These are phyloP conservation scores for Cryptophagus acutangulus DNA, from an alignment of 2,888 invertebrate species.

Conservation along the genomic window DNA sequence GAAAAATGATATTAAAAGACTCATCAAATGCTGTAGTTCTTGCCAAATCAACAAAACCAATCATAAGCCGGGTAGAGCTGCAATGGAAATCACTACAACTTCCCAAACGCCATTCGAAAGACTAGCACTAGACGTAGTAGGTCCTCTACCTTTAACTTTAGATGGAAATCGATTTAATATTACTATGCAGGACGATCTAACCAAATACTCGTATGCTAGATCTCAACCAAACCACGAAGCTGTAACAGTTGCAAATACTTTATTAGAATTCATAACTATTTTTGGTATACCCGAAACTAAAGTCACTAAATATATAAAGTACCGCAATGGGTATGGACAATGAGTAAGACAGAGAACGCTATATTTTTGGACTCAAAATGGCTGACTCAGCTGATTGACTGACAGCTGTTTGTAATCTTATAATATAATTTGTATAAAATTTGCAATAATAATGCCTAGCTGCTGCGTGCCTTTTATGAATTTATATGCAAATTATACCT, in stretches of 20 bases:
- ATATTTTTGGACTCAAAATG: too few species aligned
- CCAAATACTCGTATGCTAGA: constrained; percentile 31
- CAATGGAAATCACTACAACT: too few species aligned
- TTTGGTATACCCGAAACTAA: constrained; percentile 38
- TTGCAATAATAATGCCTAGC: too few species aligned
- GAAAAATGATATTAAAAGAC: not conserved
- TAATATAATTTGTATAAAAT: too few species aligned
- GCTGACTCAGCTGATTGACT: too few species aligned
- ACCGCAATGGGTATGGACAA: too few species aligned
- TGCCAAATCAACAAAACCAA: constrained; percentile 1
- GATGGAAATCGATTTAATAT: constrained; percentile 24
- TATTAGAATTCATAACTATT: constrained; percentile 33
- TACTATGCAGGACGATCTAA: constrained; percentile 29
- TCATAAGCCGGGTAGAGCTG: too few species aligned
- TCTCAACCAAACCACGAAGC: constrained; percentile 29
- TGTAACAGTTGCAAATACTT: constrained; percentile 28
- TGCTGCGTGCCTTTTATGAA: too few species aligned
- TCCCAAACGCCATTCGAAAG: constrained; percentile 29
- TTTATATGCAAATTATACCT: too few species aligned
- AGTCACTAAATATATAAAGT: too few species aligned
- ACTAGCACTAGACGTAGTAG: constrained; percentile 28
- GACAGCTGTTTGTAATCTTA: too few species aligned
- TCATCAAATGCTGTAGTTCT: not conserved
- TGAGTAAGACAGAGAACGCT: too few species aligned
- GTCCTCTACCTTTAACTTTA: constrained; percentile 25